A percentile compares a stretch with the other conserved stretches of the same genome.
phyloP scores from a whole-genome alignment of 2,888 invertebrate genomes.

The Euzetes globulus region DNA sequence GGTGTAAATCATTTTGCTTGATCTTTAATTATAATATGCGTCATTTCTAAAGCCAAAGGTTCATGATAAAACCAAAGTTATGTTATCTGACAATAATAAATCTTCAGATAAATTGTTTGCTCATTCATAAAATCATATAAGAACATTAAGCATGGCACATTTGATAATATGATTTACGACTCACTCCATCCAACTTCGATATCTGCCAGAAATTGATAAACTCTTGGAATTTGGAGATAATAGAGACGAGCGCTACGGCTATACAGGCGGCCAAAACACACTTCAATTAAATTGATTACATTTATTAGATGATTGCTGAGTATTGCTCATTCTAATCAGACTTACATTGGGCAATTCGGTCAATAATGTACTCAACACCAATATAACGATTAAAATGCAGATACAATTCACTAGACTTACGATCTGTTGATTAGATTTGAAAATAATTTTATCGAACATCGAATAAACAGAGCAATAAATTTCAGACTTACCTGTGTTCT shows the following conservation, averaged over 20 bases:
- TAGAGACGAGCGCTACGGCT: constrained; percentile 67
- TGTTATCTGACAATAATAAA: too few relatives aligned
- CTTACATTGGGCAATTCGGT: constrained; percentile 69
- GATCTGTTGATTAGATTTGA: constrained; percentile 55
- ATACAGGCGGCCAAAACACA: constrained; percentile 72
- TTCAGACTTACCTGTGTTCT: constrained; percentile 53
- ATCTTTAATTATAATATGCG: too few relatives aligned
- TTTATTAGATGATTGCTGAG: neutral
- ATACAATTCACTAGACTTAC: constrained; percentile 69
- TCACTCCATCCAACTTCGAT: constrained; percentile 62
- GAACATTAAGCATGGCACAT: neutral
- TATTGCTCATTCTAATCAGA: neutral
- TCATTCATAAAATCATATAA: neutral
- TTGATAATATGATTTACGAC: constrained; percentile 30
- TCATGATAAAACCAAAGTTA: too few relatives aligned
- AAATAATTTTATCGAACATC: neutral
- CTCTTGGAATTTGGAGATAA: constrained; percentile 64
- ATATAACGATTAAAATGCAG: constrained; percentile 66
- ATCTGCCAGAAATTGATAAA: constrained; percentile 64
- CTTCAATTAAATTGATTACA: constrained; percentile 49
- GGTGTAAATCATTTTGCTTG: too few relatives aligned
- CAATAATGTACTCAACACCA: constrained; percentile 82
- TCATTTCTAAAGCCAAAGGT: too few relatives aligned
- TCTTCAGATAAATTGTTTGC: too few relatives aligned
- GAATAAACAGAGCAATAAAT: constrained; percentile 4